phyloP scores from a whole-genome alignment of 2,797 vertebrate genomes.

The Gila robusta region DNA sequence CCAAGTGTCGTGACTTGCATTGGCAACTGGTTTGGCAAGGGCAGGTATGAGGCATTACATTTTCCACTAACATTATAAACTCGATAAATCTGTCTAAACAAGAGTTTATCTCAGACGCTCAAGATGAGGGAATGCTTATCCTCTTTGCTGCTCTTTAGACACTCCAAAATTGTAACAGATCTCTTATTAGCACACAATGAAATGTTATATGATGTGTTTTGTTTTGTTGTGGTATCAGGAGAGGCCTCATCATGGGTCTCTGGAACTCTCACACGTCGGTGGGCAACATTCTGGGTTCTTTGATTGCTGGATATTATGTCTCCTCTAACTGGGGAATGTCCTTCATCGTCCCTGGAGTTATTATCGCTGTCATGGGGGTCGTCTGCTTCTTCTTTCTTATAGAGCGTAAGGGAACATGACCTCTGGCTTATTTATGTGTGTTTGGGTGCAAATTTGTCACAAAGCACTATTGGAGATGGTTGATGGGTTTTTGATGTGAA shows the following conservation, averaged over 20 bases:
- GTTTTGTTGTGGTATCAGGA: constrained; percentile 72
- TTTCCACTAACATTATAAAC: not conserved
- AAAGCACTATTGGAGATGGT: not conserved
- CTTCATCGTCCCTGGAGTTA: constrained; percentile 89
- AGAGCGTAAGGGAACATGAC: constrained; percentile 86
- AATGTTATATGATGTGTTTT: not conserved
- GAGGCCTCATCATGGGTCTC: constrained; percentile 95
- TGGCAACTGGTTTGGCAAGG: constrained; percentile 96
- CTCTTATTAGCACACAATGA: not conserved
- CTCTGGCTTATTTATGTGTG: constrained; percentile 42
- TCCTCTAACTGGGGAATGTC: constrained; percentile 92
- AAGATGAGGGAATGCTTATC: not conserved
- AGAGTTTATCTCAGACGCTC: not conserved
- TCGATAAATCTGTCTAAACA: not conserved
- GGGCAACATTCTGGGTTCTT: constrained; percentile 94
- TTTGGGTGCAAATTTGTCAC: not conserved
- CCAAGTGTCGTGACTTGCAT: constrained; percentile 93
- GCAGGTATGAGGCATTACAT: constrained; percentile 81
- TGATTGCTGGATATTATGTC: constrained; percentile 90
- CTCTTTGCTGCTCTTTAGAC: not conserved
- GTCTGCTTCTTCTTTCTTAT: constrained; percentile 94
- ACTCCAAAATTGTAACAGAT: not conserved
- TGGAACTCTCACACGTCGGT: constrained; percentile 98
- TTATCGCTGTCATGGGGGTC: constrained; percentile 84
- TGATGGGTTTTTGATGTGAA: not conserved